Base-by-base conservation (phyloP, 2,888 invertebrate species). In the Cartodere bifasciata region DNA sequence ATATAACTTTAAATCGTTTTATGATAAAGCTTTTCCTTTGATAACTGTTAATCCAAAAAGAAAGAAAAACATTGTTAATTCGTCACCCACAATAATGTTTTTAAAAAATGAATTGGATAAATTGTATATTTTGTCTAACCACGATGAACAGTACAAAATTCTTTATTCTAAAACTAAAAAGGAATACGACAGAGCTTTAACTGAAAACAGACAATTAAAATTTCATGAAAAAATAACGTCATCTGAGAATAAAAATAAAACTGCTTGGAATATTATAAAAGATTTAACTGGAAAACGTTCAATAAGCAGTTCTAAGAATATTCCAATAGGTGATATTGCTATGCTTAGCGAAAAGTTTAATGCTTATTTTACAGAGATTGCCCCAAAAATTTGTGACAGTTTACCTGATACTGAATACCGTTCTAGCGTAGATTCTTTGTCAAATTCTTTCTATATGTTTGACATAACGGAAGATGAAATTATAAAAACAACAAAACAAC, bases 171-270 rank as follows among this genome's bases (percentile, higher is more conserved):
- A 24, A 4, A n/a, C n/a, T 4, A 26, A 26, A 26, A 3, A 5
- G 15, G 10, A 5, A 6, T 14, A 28, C 10, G 28, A 28, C 2
- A 11, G 14, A 28, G 28, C 20, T 3, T 3, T 28, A 21, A 20
- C n/a, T 12, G n/a, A 4, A 13, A 28, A 20, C 10, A 28, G 21
- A 17, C 3, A 28, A 20, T 12, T n/a, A 9, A 7, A 12, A 13
- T 28, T 13, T 21, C 17, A 11, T 13, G 14, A 28, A 13, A 4
- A 12, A 15, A 17, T 28, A 4, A n/a, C 17, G 9, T 4, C n/a
- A 12, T 17, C 28, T 13, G 10, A 17, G n/a, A 28, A 28, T 28
- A 28, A 28, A 28, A 17, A 17, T 4, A 28, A n/a, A n/a, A 10
- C 28, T 3, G 28, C 14, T 20, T 20, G 28, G 28, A 17, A 12